Evolutionary conservation across 2,888 invertebrate genomes (phyloP).

Genomic region (Clunio marinus): DNA sequence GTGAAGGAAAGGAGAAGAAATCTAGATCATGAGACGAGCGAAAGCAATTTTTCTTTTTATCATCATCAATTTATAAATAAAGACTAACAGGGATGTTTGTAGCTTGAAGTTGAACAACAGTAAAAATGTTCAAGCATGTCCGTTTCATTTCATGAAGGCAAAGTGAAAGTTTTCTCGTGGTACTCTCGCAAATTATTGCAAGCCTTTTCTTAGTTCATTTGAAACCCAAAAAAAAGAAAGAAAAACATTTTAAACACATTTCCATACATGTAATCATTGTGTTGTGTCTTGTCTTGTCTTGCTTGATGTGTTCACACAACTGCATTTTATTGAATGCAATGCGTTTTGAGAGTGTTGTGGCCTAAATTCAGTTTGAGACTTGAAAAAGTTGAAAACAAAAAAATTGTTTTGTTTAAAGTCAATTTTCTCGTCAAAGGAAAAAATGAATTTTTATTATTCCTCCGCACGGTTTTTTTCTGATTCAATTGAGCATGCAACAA

Average conservation of each 20-base stretch:
- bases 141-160: background rate
- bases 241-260: background rate
- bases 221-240: background rate
- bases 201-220: background rate
- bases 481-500: slow-evolving; percentile 20
- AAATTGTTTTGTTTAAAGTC: no score
- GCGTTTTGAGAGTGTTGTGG: slow-evolving; percentile 9
- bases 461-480: background rate
- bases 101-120: background rate
- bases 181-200: background rate
- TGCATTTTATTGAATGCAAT: background rate
- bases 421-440: no score
- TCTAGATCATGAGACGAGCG: slow-evolving; percentile 17
- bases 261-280: background rate
- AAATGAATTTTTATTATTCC: background rate
- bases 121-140: background rate
- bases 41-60: slow-evolving; percentile 17
- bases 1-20: background rate
- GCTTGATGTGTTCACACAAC: background rate
- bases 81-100: background rate
- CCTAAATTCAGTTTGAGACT: slow-evolving; percentile 14
- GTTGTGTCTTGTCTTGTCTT: background rate
- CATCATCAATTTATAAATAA: slow-evolving; percentile 1
- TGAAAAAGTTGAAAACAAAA: no score
- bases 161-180: slow-evolving; percentile 11